Conservation (phyloP, 2,888 invertebrate genomes). For the Stenichneumon culpator region DNA sequence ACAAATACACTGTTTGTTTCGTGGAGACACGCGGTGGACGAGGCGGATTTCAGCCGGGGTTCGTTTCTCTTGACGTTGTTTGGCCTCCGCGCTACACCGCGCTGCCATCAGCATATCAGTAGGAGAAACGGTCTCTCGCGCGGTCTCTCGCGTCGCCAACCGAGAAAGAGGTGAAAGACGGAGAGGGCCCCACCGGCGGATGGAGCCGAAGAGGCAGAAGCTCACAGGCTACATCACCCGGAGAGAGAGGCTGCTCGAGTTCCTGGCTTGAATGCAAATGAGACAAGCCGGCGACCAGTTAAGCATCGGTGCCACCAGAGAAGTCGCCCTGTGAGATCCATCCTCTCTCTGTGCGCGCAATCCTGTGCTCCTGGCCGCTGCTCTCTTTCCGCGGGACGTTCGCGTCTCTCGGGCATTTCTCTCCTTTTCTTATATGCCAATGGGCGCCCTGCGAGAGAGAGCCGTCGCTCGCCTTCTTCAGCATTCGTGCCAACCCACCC, state of each 20-base stretch:
- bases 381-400: constrained; percentile 39
- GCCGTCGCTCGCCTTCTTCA: constrained; percentile 30
- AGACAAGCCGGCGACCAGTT: constrained; percentile 80
- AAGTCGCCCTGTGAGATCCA: constrained; percentile 78
- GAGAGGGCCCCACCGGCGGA: constrained; percentile 39
- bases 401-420: constrained; percentile 16
- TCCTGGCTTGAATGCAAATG: constrained; percentile 80
- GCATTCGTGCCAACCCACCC: constrained; percentile 15
- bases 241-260: constrained; percentile 69
- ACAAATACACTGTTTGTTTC: constrained; percentile 68
- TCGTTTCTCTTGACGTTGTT: constrained; percentile 53
- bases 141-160: constrained; percentile 41
- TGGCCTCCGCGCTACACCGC: constrained; percentile 38
- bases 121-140: constrained; percentile 49
- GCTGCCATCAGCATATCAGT: constrained; percentile 63
- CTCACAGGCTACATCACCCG: constrained; percentile 52
- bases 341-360: constrained; percentile 61
- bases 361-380: background rate
- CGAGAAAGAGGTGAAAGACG: constrained; percentile 32
- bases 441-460: constrained; percentile 13
- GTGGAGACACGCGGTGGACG: constrained; percentile 51
- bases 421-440: constrained; percentile 44
- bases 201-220: constrained; percentile 55
- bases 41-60: constrained; percentile 61
- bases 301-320: constrained; percentile 79